A percentile compares a stretch with the other conserved stretches of the same genome.
Evolutionary conservation across 2,797 vertebrate species (phyloP).

Genomic region (Lutjanus campechanus): DNA sequence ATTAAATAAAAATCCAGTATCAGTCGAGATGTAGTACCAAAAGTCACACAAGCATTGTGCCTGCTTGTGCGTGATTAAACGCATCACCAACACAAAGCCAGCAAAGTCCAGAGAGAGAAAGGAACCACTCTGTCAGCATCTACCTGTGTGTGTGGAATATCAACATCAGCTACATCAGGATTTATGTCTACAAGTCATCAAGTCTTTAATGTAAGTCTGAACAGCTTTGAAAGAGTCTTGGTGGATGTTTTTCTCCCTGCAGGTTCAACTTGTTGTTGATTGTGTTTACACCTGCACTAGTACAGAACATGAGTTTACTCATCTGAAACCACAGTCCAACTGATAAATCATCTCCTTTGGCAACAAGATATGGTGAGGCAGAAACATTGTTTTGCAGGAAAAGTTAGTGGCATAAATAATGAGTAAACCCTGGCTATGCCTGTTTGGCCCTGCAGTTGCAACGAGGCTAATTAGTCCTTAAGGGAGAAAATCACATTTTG

Average conservation of each 20-base stretch:
- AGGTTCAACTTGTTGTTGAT: slow-evolving; percentile 35
- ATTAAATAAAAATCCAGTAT: not conserved
- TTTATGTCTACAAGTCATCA: slow-evolving; percentile 15
- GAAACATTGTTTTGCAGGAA: slow-evolving; percentile 56
- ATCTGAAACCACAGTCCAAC: slow-evolving; percentile 38
- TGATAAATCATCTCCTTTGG: slow-evolving; percentile 62
- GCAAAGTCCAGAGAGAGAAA: not conserved
- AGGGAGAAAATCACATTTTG: slow-evolving; percentile 73
- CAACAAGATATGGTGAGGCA: slow-evolving; percentile 45
- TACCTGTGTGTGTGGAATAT: not conserved
- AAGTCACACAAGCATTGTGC: not conserved
- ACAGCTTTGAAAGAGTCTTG: slow-evolving; percentile 21
- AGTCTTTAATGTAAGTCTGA: slow-evolving; percentile 27
- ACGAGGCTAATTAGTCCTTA: slow-evolving; percentile 77
- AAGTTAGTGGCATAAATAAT: slow-evolving; percentile 72
- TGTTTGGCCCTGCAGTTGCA: slow-evolving; percentile 69
- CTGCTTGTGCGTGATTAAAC: not conserved
- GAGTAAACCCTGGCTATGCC: slow-evolving; percentile 55
- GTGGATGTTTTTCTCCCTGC: slow-evolving; percentile 21
- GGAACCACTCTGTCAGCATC: not conserved
- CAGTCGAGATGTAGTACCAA: not conserved
- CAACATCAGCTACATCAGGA: slow-evolving; percentile 5
- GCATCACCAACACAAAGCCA: not conserved
- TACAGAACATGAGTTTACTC: slow-evolving; percentile 31
- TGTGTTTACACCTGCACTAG: slow-evolving; percentile 48